Conservation (phyloP, 2,888 invertebrate genomes). For the Drosophila hamatofila region DNA sequence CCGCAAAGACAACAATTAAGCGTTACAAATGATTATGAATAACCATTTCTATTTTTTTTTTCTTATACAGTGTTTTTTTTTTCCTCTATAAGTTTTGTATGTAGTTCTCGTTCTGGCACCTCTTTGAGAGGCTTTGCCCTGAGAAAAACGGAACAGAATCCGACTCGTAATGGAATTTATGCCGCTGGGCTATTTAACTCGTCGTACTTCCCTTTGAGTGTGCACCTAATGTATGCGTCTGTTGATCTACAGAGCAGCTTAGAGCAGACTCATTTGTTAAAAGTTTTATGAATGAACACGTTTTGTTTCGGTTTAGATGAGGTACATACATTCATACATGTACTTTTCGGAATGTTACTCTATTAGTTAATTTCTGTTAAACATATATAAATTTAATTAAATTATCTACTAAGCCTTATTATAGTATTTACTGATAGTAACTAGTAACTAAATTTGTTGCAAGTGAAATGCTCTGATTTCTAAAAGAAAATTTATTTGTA, state of each 20-base stretch:
- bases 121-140: slow-evolving; percentile 33
- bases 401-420: background rate
- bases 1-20: slow-evolving; percentile 81
- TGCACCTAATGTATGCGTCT: slow-evolving; percentile 24
- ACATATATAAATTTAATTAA: background rate
- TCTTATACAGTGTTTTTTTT: background rate
- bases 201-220: slow-evolving; percentile 45
- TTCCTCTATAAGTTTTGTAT: background rate
- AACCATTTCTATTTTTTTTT: slow-evolving; percentile 51
- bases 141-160: slow-evolving; percentile 60
- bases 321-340: background rate
- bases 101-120: slow-evolving; percentile 31
- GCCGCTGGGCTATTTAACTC: slow-evolving; percentile 53
- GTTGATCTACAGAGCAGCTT: slow-evolving; percentile 25
- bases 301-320: background rate
- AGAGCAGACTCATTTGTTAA: slow-evolving; percentile 40
- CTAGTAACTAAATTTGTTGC: background rate
- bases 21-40: slow-evolving; percentile 81
- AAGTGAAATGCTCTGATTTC: background rate
- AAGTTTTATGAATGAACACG: slow-evolving; percentile 49
- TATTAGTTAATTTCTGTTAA: background rate
- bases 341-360: slow-evolving; percentile 1
- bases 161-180: slow-evolving; percentile 52
- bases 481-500: background rate
- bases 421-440: background rate